Conservation (phyloP, 2,113 vertebrate species). For the Dasypus novemcinctus region DNA sequence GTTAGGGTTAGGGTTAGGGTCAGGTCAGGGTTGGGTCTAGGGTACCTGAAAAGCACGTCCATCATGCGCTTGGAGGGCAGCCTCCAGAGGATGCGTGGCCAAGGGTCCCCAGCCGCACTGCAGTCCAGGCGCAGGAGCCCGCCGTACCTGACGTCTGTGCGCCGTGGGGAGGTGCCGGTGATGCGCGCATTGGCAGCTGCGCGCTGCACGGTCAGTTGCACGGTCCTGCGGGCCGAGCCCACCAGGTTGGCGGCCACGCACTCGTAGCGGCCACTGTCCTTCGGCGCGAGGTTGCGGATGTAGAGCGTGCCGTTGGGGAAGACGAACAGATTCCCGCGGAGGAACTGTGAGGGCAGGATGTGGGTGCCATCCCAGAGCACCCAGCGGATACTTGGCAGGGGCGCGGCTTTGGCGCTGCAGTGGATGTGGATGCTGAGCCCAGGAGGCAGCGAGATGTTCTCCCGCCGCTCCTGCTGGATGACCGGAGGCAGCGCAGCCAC, state of each 20-base stretch:
- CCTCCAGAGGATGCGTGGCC: conserved; percentile 92
- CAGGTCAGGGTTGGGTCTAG: rapidly evolving
- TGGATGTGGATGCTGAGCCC: conserved; percentile 86
- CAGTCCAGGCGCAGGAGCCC: conserved; percentile 88
- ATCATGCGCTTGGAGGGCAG: conserved; percentile 92
- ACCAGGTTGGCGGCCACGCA: conserved; percentile 89
- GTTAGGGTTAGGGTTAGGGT: no score
- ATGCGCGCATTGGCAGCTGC: conserved; percentile 86
- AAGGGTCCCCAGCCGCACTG: conserved; percentile 89
- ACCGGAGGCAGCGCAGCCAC: conserved; percentile 87
- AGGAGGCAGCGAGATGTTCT: conserved; percentile 86
- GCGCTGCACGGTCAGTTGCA: conserved; percentile 83
- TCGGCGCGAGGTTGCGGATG: conserved; percentile 80
- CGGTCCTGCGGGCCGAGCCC: conserved; percentile 84
- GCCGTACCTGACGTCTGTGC: conserved; percentile 89
- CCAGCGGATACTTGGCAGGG: conserved; percentile 88
- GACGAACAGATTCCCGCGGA: conserved; percentile 86
- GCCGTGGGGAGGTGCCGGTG: conserved; percentile 85
- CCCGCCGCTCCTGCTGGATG: conserved; percentile 86
- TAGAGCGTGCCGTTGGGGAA: conserved; percentile 94
- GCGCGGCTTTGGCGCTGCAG: conserved; percentile 88
- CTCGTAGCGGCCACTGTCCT: conserved; percentile 88
- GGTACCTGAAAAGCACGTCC: conserved; percentile 91
- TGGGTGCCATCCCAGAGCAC: conserved; percentile 85
- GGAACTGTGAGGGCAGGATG: conserved; percentile 87